Conservation (phyloP, 1,140 invertebrate species). For the Phymastichus coffea region DNA sequence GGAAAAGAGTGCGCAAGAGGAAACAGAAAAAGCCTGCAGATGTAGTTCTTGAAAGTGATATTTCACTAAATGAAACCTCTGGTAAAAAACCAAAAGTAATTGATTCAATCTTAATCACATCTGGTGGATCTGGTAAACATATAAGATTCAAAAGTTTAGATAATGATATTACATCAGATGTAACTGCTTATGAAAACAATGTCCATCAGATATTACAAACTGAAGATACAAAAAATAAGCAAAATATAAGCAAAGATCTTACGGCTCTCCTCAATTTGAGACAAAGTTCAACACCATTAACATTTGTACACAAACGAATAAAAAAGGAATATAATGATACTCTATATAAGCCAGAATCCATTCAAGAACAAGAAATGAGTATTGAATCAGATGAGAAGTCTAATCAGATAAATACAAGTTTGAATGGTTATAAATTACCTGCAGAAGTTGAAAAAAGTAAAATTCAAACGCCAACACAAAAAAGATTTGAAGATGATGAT, state of each 20-base stretch:
- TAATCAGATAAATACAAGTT: neutral
- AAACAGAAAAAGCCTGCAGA: slow-evolving; percentile 25
- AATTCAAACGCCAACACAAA: neutral
- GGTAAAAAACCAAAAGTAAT: slow-evolving; percentile 35
- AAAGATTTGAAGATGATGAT: neutral
- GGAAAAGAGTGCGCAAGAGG: slow-evolving; percentile 33
- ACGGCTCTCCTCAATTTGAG: slow-evolving; percentile 35
- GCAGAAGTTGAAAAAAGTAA: neutral
- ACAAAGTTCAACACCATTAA: slow-evolving; percentile 37
- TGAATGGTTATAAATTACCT: neutral
- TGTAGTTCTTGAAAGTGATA: neutral
- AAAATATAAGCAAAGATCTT: slow-evolving; percentile 17
- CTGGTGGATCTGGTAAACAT: slow-evolving; percentile 36
- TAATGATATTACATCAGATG: neutral
- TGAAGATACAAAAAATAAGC: slow-evolving; percentile 5
- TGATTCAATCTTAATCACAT: slow-evolving; percentile 29
- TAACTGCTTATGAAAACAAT: slow-evolving; percentile 2
- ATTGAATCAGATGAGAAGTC: neutral
- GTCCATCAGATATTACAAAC: slow-evolving; percentile 15
- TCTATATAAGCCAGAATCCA: neutral
- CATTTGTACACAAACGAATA: slow-evolving; percentile 32
- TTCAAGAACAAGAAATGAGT: neutral
- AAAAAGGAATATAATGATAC: no score
- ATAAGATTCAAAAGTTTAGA: slow-evolving; percentile 36
- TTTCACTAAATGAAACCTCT: neutral